phyloP scores from a whole-genome alignment of 2,888 invertebrate species.

The Synanthedon andrenaeformis region DNA sequence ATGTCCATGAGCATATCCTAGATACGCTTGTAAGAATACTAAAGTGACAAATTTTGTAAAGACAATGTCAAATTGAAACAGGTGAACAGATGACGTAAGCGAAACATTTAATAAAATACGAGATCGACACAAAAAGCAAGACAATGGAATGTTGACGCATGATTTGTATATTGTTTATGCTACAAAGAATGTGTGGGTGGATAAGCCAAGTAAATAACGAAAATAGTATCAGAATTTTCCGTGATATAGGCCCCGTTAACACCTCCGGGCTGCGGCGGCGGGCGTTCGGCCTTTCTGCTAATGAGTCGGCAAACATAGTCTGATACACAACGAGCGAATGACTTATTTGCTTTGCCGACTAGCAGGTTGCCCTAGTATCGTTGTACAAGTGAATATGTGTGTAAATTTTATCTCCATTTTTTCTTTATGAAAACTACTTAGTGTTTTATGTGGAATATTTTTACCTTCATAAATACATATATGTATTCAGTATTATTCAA shows the following conservation, averaged over 20 bases:
- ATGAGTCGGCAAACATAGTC: slow-evolving; percentile 32
- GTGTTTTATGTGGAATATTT: too few relatives aligned
- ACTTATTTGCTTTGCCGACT: slow-evolving; percentile 26
- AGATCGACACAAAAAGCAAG: not conserved
- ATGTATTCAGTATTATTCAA: too few relatives aligned
- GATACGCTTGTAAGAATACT: too few relatives aligned
- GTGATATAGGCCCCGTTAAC: slow-evolving; percentile 10
- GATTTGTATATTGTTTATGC: not conserved
- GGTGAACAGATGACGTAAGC: too few relatives aligned
- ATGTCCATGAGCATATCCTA: too few relatives aligned
- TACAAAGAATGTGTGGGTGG: not conserved
- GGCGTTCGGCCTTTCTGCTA: slow-evolving; percentile 5
- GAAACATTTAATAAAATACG: too few relatives aligned
- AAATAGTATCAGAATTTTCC: slow-evolving; percentile 19
- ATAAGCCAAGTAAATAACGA: slow-evolving; percentile 7
- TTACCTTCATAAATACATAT: too few relatives aligned
- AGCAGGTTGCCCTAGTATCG: not conserved
- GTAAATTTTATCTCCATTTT: too few relatives aligned
- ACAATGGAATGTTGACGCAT: not conserved
- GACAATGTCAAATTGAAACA: too few relatives aligned
- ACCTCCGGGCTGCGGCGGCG: slow-evolving; percentile 11
- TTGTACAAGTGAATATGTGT: too few relatives aligned
- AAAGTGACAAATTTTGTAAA: too few relatives aligned
- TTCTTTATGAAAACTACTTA: too few relatives aligned
- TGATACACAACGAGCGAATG: slow-evolving; percentile 31